Percentiles rank a stretch among this genome's conserved stretches.
phyloP scores from a whole-genome alignment of 2,888 invertebrate genomes.

The Poecilus cupreus region DNA sequence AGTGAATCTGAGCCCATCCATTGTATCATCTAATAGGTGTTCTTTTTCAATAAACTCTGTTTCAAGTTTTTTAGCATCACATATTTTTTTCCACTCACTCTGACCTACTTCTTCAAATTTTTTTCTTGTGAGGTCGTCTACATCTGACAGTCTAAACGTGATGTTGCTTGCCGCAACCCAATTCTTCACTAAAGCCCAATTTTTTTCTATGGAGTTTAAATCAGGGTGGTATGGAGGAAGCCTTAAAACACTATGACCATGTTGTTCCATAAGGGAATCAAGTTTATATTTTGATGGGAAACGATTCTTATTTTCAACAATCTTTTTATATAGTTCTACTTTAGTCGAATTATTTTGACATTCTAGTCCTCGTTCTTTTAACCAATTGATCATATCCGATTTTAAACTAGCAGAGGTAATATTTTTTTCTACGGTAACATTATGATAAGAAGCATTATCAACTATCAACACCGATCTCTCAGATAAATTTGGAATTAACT shows the following conservation, averaged over 20 bases:
- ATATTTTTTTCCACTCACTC: neutral
- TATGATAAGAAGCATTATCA: slow-evolving; percentile 65
- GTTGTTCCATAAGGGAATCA: slow-evolving; percentile 4
- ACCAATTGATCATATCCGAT: slow-evolving; percentile 51
- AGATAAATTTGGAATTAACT: slow-evolving; percentile 65
- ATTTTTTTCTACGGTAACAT: slow-evolving; percentile 39
- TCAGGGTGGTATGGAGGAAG: slow-evolving; percentile 39
- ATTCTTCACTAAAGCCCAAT: slow-evolving; percentile 29
- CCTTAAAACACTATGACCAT: slow-evolving; percentile 28
- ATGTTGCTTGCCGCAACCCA: slow-evolving; percentile 5
- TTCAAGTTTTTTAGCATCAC: neutral
- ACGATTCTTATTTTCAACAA: too few relatives aligned
- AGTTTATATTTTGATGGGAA: too few relatives aligned
- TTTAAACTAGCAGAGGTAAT: slow-evolving; percentile 4
- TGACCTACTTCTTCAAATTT: neutral
- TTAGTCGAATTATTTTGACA: too few relatives aligned
- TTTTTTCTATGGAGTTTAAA: slow-evolving; percentile 38
- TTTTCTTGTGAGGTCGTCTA: neutral
- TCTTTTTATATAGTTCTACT: too few relatives aligned
- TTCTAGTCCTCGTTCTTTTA: too few relatives aligned
- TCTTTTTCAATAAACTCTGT: neutral
- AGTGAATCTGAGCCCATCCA: neutral
- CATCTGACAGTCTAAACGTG: neutral
- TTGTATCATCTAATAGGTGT: neutral
- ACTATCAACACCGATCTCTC: slow-evolving; percentile 61